Evolutionary conservation across 1,140 invertebrate species (phyloP), one percentile per base, ranked within the genome.

Genomic region (Thaumetopoea pityocampa): DNA sequence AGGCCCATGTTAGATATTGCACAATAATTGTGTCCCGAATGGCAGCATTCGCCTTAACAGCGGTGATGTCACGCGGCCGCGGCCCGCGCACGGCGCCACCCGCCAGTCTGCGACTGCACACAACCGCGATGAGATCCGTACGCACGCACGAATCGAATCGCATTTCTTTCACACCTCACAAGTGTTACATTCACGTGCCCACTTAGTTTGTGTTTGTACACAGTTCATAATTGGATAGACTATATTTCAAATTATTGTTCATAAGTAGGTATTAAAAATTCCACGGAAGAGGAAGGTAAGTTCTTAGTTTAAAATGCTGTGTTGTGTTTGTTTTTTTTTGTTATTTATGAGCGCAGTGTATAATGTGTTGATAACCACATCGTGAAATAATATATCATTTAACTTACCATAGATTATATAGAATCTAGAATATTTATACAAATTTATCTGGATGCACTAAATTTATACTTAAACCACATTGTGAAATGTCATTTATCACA

Each of bases 201-300:
- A 77, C 70, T 20, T 73, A 70, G 50, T 32, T 42, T 37, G 41
- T 20, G 43, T 23, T 27, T 19, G 32, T 43, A 42, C 23, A 41
- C 8, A n/a, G n/a, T n/a, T n/a, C n/a, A n/a, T 48, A 26, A 42
- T 44, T 51, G 47, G 41, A 40, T 34, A 37, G 47, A 32, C 35
- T 48, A 42, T 51, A 48, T 54, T 59, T 37, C 24, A 40, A 23
- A 18, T 51, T 55, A 44, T 34, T 52, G 27, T 42, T 43, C 35
- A 28, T 41, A 41, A 41, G 23, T 54, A 63, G 68, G 48, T 57
- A 50, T 40, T 32, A 50, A 77, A 63, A 61, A 82, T 82, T 80
- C 76, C 78, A 46, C 73, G 78, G 5, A 82, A 78, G 61, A 70
- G 74, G 71, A 82, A 80, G 78, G 78, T 80, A 44, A 80, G 76